Conservation (phyloP, 1,140 invertebrate genomes). For the Aphelinus certus region DNA sequence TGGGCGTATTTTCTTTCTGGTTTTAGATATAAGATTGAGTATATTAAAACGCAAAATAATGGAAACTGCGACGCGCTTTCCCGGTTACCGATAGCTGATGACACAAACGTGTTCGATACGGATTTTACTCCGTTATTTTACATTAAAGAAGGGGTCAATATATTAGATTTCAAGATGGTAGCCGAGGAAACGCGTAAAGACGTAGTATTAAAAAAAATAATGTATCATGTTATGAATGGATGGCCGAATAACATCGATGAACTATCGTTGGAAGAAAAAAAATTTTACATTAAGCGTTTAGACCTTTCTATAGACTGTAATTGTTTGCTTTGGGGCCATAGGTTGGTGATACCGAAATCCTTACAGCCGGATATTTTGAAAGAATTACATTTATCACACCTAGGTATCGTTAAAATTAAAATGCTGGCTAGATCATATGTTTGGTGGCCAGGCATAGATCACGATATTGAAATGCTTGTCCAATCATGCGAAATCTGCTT, state of each 20-base stretch:
- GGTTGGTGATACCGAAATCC: not conserved
- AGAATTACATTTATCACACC: conserved; percentile 2
- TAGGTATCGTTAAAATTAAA: too few species aligned
- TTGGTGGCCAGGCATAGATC: too few species aligned
- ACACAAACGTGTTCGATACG: too few species aligned
- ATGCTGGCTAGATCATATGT: too few species aligned
- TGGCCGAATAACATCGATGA: not conserved
- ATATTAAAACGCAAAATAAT: conserved; percentile 39
- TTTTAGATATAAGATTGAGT: conserved; percentile 34
- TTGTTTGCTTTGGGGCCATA: not conserved
- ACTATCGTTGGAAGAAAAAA: not conserved
- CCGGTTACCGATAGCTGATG: too few species aligned
- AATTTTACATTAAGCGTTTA: not conserved
- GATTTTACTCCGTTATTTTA: too few species aligned
- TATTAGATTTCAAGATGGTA: too few species aligned
- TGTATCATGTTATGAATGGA: not conserved
- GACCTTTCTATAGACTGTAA: not conserved
- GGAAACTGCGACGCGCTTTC: conserved; percentile 42
- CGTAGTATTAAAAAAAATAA: too few species aligned
- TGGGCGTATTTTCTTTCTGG: conserved; percentile 40
- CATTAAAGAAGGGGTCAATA: too few species aligned
- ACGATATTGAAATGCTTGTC: too few species aligned
- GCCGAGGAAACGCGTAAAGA: too few species aligned
- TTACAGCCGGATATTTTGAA: not conserved
- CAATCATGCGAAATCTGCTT: too few species aligned